A percentile compares a stretch with the other conserved stretches of the same genome.
Conservation (phyloP, 2,113 vertebrate genomes). For the Orientallactaga bullata region DNA sequence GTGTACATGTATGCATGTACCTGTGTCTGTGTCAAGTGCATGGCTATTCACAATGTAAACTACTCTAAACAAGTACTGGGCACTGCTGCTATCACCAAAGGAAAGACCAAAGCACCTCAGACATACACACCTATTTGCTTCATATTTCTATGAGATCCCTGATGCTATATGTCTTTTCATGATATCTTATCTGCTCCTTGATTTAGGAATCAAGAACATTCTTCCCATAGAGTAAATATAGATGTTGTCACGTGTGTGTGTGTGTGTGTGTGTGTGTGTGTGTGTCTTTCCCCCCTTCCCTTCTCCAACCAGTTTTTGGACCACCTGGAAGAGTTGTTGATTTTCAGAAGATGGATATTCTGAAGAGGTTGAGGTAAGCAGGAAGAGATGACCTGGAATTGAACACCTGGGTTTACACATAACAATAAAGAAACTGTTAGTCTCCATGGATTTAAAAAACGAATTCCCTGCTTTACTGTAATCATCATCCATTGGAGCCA, state of each 20-base stretch:
- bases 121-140: background rate
- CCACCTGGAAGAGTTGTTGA: background rate
- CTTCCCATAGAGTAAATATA: background rate
- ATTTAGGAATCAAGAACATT: background rate
- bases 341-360: background rate
- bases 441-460: background rate
- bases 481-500: background rate
- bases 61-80: background rate
- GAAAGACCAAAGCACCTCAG: background rate
- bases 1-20: background rate
- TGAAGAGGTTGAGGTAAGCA: background rate
- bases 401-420: background rate
- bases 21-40: background rate
- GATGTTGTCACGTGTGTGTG: background rate
- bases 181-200: background rate
- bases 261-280: background rate
- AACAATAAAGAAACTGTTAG: background rate
- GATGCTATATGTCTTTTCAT: background rate
- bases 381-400: background rate
- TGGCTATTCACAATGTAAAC: too few relatives aligned
- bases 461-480: background rate
- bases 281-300: background rate
- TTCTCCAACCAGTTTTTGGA: background rate
- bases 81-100: too few relatives aligned
- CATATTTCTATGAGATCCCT: background rate